Base-by-base conservation (phyloP, 2,797 vertebrate genomes). In the Carapus acus region DNA sequence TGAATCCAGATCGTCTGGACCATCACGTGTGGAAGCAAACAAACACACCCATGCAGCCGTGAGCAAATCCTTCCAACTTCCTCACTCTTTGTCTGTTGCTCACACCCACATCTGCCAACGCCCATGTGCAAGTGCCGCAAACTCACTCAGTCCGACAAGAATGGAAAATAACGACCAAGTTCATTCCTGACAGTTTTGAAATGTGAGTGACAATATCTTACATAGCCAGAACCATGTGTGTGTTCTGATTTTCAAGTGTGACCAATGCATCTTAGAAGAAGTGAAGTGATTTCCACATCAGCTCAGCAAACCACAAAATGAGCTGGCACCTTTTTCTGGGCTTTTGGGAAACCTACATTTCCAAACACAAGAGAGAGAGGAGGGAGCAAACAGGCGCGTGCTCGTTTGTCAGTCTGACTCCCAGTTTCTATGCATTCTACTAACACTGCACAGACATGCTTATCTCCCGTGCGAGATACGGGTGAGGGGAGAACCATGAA, bases 31-130 rank as follows among this genome's bases (percentile, higher is more conserved):
- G 64, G 63, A 79, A 63, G 61, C 44, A 82, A 82, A 83, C 46
- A 82, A 78, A 82, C 84, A 80, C 80, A 85, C 82, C 81, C 81
- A 72, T 43, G n/a, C 53, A 73, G 36, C 44, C 65, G 53, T 65
- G 73, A 84, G 72, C 63, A 60, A 79, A 43, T 48, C 62, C 34
- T 73, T 80, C 81, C 66, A 73, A 43, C 76, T 78, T 82, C 70
- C 71, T 73, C 66, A 75, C 63, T 75, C 60, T 78, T 56, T 81
- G 63, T 75, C 65, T 19, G 21, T 45, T 38, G 70, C 49, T 70
- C 71, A 82, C 77, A 74, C 77, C 67, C 80, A 75, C 62, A 49
- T 37, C 34, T 60, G 84, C 65, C 81, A 78, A 87, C 83, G 62
- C 83, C 85, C 73, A 62, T 72, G 67, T 65, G 60, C 24, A 51